These are phyloP conservation scores for Turnix velox DNA, from an alignment of 2,113 vertebrate species.

Conservation along the genomic window DNA sequence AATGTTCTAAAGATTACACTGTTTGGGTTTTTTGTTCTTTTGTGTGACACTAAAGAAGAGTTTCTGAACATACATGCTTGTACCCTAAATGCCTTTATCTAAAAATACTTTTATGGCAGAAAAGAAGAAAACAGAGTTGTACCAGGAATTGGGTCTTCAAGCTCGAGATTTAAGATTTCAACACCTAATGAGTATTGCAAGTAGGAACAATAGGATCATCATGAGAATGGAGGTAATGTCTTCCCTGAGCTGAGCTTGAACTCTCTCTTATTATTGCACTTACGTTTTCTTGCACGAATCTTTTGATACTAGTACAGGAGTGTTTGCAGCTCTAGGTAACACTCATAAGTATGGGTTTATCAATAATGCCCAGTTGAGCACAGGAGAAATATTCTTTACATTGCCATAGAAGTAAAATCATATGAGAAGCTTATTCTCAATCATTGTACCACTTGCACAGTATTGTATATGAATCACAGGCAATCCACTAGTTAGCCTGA, in stretches of 20 bases:
- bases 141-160: constrained; percentile 92
- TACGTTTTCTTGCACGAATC: neutral
- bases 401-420: neutral
- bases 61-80: fast-evolving
- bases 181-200: constrained; percentile 85
- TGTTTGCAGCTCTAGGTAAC: neutral
- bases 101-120: constrained; percentile 69
- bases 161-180: constrained; percentile 95
- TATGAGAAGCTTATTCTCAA: neutral
- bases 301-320: neutral
- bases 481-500: neutral
- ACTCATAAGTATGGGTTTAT: neutral
- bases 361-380: neutral
- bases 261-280: neutral
- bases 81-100: neutral
- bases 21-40: neutral
- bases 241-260: neutral
- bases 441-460: neutral
- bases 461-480: neutral
- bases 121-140: constrained; percentile 93
- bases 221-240: constrained; percentile 89
- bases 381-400: neutral
- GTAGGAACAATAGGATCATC: constrained; percentile 92
- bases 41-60: neutral
- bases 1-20: neutral